Base-by-base conservation (phyloP, 2,888 invertebrate species). In the Acleris emargana region DNA sequence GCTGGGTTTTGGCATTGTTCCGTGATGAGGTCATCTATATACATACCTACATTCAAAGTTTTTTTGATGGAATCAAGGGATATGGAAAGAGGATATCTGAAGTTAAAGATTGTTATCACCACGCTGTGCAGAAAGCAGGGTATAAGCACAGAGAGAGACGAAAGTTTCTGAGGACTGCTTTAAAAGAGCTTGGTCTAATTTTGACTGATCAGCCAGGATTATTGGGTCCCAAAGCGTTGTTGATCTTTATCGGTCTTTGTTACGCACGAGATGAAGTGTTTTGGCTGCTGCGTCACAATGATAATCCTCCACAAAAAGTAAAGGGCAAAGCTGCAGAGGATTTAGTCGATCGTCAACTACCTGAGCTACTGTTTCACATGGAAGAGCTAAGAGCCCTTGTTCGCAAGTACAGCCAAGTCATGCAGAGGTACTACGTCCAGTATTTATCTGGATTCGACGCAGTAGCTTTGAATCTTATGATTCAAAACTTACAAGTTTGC, bases 181-280 rank as follows among this genome's bases (percentile, higher is more conserved):
- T 99, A 20, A 98, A 99, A 82, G 99, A 99, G 87, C 90, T 99
- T 68, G 97, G 97, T 1, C 93, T 99, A 3, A 97, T 99, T 76
- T 95, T 99, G 82, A 97, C 99, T 17, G 99, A 99, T 88, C 99
- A 99, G 84, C 99, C 99, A 3, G 99, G 99, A 1, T 92, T 99
- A 22, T 89, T 99, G 51, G 99, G 99, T 0, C 99, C 99, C 0
- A 99, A 99, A 92, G 98, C 98, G 7, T 93, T 99, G 66, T 95
- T 98, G 79, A 97, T 99, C 72, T 97, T 99, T 82, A 99, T 99
- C 94, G 99, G 97, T 0, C 92, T 99, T 11, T 98, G 98, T 70
- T 96, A 98, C 86, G 96, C 99, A 0, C 94, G 99, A 75, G 99
- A 99, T 93, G 99, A 99, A 93, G 97, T 99, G 22, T 94, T 97